Percentiles rank a stretch among this genome's conserved stretches.
Conservation (phyloP, 2,113 vertebrate species). For the Paramormyrops kingsleyae region DNA sequence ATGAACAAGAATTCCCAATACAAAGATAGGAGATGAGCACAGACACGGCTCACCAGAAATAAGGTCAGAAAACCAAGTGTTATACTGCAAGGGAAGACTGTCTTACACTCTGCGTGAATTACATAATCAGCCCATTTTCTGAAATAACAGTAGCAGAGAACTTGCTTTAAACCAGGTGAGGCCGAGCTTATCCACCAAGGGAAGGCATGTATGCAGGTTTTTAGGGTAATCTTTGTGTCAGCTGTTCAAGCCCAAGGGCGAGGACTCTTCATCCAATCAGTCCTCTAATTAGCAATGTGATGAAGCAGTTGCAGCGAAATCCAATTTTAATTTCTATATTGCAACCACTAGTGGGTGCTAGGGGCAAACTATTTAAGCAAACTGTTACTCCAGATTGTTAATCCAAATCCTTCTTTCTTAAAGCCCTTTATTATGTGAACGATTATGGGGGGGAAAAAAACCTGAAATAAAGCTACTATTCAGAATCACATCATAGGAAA, state of each 20-base stretch:
- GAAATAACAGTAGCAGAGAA: neutral
- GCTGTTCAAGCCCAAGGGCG: neutral
- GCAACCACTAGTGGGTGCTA: neutral
- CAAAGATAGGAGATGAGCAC: neutral
- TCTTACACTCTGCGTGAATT: neutral
- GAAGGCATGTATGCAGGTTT: neutral
- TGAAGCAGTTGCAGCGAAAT: neutral
- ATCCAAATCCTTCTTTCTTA: neutral
- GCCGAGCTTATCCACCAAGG: neutral
- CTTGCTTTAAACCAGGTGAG: neutral
- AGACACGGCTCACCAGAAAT: neutral
- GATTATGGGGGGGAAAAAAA: neutral
- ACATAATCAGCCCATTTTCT: neutral
- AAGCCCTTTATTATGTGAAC: neutral
- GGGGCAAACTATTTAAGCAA: neutral
- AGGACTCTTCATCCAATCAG: neutral
- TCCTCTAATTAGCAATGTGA: neutral
- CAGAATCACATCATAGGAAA: no score
- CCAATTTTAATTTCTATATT: neutral
- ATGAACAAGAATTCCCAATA: neutral
- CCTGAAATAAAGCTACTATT: neutral
- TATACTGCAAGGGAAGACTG: neutral
- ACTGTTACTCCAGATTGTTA: neutral
- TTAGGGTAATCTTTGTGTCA: neutral
- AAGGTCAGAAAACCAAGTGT: neutral